These are phyloP conservation scores for Petrocephalus sullivani DNA, from an alignment of 2,797 vertebrate genomes.

Conservation along the genomic window DNA sequence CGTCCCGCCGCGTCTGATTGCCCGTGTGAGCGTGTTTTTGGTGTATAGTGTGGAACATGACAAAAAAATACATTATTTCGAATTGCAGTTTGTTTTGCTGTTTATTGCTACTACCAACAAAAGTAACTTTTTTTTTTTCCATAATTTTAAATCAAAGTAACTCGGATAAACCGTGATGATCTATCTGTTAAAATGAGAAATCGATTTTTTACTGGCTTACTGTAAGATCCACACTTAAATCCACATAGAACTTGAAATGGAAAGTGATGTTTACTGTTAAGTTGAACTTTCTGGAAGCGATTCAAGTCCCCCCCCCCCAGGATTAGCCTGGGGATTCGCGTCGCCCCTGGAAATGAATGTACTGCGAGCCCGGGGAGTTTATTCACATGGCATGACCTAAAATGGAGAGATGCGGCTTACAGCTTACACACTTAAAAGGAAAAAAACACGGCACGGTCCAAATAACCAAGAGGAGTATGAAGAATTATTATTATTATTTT, in stretches of 20 bases:
- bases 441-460: neutral
- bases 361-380: neutral
- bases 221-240: neutral
- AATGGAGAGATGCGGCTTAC: neutral
- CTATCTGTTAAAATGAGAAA: neutral
- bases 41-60: neutral
- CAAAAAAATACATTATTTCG: neutral
- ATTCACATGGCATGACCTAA: neutral
- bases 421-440: neutral
- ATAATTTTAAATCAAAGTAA: neutral
- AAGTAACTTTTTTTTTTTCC: neutral
- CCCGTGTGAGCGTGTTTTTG: neutral
- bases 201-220: neutral
- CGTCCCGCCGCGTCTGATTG: neutral
- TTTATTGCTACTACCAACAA: neutral
- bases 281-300: neutral
- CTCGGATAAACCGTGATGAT: neutral
- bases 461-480: neutral
- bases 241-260: neutral
- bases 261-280: neutral
- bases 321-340: neutral
- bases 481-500: neutral
- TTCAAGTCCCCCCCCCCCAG: neutral
- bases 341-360: neutral
- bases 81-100: neutral